Evolutionary conservation across 2,113 vertebrate species (phyloP).

Genomic region (rabbit (Oryctolagus cuniculus)): mOryCun1.1 NC_091439.1:8343001-8343500

Average conservation of each 20-base stretch:
- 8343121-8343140: not conserved
- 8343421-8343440: not conserved
- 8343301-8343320: not conserved
- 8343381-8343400: not conserved
- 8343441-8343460: not conserved
- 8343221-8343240: not conserved
- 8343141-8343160: not conserved
- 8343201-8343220: not conserved
- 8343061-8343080: not conserved
- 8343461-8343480: not conserved
- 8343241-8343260: not conserved
- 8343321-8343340: too few species aligned
- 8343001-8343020: not conserved
- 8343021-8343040: not conserved
- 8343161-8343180: not conserved
- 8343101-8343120: slow-evolving; percentile 1
- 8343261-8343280: not conserved
- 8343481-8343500: not conserved
- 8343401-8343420: not conserved
- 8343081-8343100: not conserved
- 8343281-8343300: not conserved
- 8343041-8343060: not conserved
- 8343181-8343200: not conserved
- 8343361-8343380: not conserved
- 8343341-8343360: too few species aligned